phyloP scores from a whole-genome alignment of 2,113 vertebrate genomes.

The Dinomys branickii region DNA sequence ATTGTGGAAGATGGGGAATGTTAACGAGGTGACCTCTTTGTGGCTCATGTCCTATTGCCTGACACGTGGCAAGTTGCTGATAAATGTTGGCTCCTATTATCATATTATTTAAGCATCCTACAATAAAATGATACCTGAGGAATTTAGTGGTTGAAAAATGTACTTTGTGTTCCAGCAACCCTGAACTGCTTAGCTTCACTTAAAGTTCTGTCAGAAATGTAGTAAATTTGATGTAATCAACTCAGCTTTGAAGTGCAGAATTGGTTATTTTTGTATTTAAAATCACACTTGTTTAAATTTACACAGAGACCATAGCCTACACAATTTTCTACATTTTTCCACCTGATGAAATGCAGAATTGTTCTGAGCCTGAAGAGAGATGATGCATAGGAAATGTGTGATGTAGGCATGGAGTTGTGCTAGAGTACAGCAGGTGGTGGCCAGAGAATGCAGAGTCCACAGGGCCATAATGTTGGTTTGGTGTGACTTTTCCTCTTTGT shows the following conservation, averaged over 20 bases:
- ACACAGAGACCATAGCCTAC: not conserved
- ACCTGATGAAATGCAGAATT: not conserved
- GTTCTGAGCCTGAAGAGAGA: not conserved
- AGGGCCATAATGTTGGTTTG: not conserved
- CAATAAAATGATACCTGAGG: not conserved
- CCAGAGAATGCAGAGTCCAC: fast-evolving
- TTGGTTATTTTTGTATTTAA: not conserved
- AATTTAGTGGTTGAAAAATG: not conserved
- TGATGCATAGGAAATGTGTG: fast-evolving
- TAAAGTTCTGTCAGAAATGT: not conserved
- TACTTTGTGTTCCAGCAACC: not conserved
- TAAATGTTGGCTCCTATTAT: not conserved
- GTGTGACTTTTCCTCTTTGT: not conserved
- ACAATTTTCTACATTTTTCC: not conserved
- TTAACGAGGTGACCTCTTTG: not conserved
- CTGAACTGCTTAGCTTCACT: not conserved
- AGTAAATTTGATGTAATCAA: not conserved
- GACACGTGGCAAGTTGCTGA: not conserved
- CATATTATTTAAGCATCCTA: not conserved
- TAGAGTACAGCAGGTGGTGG: fast-evolving
- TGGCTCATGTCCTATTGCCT: not conserved
- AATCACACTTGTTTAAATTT: not conserved
- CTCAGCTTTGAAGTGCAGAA: not conserved
- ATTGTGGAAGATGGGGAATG: not conserved
- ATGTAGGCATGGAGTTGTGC: fast-evolving